A percentile compares a stretch with the other conserved stretches of the same genome.
Conservation (phyloP, 2,113 vertebrate genomes). For the Corydoras maculifer region DNA sequence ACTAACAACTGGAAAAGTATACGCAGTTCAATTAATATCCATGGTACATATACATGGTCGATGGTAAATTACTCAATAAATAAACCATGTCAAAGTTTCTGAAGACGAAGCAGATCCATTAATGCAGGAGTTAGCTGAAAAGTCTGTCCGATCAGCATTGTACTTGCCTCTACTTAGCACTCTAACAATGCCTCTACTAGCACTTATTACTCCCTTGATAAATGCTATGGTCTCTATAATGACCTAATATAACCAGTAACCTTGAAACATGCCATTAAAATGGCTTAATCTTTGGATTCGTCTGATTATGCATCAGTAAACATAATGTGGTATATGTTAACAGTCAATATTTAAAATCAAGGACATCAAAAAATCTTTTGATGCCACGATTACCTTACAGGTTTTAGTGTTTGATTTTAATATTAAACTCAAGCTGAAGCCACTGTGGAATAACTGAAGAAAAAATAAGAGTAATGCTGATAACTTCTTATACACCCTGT, state of each 20-base stretch:
- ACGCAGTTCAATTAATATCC: no score
- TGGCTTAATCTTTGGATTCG: background rate
- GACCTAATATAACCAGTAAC: slow-evolving; percentile 11
- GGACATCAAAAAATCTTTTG: no score
- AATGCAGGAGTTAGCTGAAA: slow-evolving; percentile 12
- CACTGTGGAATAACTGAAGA: no score
- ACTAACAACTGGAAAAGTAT: no score
- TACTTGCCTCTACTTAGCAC: no score
- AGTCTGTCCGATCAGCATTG: slow-evolving; percentile 3
- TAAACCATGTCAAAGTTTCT: background rate
- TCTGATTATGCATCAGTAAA: background rate
- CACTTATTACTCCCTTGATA: background rate
- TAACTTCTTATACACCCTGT: no score
- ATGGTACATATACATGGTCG: no score
- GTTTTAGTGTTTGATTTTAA: no score
- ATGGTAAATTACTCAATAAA: slow-evolving; percentile 4
- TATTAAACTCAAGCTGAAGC: no score
- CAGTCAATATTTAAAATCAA: no score
- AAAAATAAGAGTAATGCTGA: no score
- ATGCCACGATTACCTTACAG: no score
- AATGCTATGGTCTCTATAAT: slow-evolving; percentile 11
- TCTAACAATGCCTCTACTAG: background rate
- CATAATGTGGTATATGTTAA: background rate
- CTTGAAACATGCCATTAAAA: background rate
- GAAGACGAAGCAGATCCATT: background rate